A percentile compares a stretch with the other conserved stretches of the same genome.
phyloP scores from a whole-genome alignment of 2,888 invertebrate genomes.

The Rugalucina vietnamica region DNA sequence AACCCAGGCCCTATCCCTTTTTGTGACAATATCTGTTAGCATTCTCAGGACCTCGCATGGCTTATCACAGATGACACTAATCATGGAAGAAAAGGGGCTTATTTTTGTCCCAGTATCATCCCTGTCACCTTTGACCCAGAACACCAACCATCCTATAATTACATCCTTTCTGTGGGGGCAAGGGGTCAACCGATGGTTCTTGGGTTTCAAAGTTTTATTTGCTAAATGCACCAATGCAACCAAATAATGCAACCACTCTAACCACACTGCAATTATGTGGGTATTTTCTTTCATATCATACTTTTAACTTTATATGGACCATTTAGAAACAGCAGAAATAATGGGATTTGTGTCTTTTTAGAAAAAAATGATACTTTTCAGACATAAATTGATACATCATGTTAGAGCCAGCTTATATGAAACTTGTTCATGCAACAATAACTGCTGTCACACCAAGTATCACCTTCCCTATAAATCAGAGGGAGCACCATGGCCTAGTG shows the following conservation, averaged over 20 bases:
- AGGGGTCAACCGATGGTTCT: background rate
- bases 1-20: too few relatives aligned
- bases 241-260: background rate
- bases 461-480: too few relatives aligned
- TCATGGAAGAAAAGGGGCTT: background rate
- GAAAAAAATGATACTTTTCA: too few relatives aligned
- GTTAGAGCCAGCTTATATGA: too few relatives aligned
- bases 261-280: background rate
- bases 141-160: background rate
- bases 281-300: background rate
- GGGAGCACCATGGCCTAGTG: too few relatives aligned
- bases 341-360: too few relatives aligned
- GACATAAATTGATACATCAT: too few relatives aligned
- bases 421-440: too few relatives aligned
- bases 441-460: too few relatives aligned
- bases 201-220: background rate
- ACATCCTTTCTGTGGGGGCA: background rate
- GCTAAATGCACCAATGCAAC: constrained; percentile 3
- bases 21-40: too few relatives aligned
- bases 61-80: background rate
- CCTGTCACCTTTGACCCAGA: background rate
- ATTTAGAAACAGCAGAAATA: background rate
- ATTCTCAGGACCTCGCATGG: background rate
- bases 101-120: background rate
- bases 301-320: background rate